These are phyloP conservation scores for Caenorhabditis sulstoni DNA, from an alignment of 2,888 invertebrate species.

Conservation along the genomic window DNA sequence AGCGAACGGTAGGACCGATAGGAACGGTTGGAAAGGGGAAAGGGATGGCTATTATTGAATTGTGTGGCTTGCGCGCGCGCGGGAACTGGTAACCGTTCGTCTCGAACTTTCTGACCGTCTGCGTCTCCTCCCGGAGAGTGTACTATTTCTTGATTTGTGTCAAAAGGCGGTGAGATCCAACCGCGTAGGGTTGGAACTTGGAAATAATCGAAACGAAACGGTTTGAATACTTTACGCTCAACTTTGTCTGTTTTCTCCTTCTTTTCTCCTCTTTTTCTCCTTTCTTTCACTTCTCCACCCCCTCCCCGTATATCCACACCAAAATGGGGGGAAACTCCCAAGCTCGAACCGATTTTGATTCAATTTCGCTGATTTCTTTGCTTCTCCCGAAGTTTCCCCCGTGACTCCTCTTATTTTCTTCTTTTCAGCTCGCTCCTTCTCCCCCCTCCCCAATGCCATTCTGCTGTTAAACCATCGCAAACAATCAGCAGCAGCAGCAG, in stretches of 20 bases:
- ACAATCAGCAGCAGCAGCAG: neutral
- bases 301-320: constrained; percentile 30
- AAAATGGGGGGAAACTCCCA: too few species aligned
- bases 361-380: neutral
- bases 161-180: neutral
- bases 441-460: neutral
- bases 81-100: neutral
- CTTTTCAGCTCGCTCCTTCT: neutral
- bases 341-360: neutral
- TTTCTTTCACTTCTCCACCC: neutral
- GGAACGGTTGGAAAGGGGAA: too few species aligned
- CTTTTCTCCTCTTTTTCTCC: too few species aligned
- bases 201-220: constrained; percentile 19
- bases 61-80: neutral
- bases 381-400: neutral
- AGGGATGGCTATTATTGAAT: neutral
- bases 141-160: neutral
- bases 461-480: too few species aligned
- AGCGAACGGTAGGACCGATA: too few species aligned
- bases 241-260: neutral
- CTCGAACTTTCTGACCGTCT: neutral
- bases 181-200: neutral
- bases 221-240: constrained; percentile 9
- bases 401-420: neutral
- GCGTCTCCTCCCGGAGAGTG: neutral